A percentile compares a stretch with the other conserved stretches of the same genome.
These are phyloP conservation scores for Drosophila arawakana DNA, from an alignment of 1,140 invertebrate species.

Conservation along the genomic window DNA sequence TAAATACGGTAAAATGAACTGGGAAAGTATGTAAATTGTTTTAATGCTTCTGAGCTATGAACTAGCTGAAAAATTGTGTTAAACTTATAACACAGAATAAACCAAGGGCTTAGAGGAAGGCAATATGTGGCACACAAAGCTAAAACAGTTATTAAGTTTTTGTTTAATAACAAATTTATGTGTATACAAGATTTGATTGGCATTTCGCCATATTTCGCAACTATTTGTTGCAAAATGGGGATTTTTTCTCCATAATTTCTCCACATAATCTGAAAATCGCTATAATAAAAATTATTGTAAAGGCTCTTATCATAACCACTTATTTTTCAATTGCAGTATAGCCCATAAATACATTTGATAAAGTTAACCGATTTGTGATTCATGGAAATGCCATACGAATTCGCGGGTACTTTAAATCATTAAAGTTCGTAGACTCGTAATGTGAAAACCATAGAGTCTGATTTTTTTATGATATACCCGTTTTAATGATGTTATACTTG, in stretches of 20 bases:
- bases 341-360: conserved; percentile 26
- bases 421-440: background rate
- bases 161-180: too few species aligned
- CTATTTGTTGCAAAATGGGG: background rate
- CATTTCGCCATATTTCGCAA: conserved; percentile 6
- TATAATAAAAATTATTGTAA: conserved; percentile 12
- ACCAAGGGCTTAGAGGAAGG: too few species aligned
- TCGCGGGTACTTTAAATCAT: background rate
- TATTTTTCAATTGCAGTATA: conserved; percentile 2
- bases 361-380: conserved; percentile 13
- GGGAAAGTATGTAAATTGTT: conserved; percentile 35
- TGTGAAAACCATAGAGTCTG: background rate
- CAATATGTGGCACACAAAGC: too few species aligned
- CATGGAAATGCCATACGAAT: conserved; percentile 8
- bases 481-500: background rate
- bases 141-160: too few species aligned
- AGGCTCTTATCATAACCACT: conserved; percentile 19
- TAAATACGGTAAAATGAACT: conserved; percentile 36
- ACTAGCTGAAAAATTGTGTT: background rate
- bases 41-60: conserved; percentile 20
- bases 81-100: conserved; percentile 1
- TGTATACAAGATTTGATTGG: too few species aligned
- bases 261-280: conserved; percentile 4
- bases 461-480: too few species aligned
- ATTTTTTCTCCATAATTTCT: conserved; percentile 5